Evolutionary conservation across 2,113 vertebrate species (phyloP).

Genomic region (Morone chrysops): DNA sequence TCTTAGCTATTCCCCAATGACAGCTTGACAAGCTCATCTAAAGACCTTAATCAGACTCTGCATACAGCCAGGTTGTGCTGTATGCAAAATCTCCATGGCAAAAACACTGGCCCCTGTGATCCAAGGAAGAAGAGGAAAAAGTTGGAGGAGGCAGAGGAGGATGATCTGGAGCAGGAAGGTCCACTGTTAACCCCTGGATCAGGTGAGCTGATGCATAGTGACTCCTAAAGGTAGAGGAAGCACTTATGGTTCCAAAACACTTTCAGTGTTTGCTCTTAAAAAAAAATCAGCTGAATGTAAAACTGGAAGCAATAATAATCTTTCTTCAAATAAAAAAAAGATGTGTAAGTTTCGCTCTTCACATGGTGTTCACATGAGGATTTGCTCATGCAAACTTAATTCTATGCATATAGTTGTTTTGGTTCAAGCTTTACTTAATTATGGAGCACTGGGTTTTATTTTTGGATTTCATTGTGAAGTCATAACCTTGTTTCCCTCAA

Average conservation of each 20-base stretch:
- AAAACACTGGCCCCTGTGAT: constrained; percentile 86
- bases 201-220: constrained; percentile 78
- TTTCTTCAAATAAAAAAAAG: not conserved
- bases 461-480: constrained; percentile 23
- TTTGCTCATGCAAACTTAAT: no score
- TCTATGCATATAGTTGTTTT: not conserved
- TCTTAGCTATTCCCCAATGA: not conserved
- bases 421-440: constrained; percentile 3
- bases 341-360: not conserved
- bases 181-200: constrained; percentile 96
- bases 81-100: not conserved
- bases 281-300: not conserved
- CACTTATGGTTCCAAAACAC: not conserved
- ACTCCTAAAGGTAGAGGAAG: not conserved
- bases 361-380: no score
- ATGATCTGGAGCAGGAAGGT: constrained; percentile 92
- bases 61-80: not conserved
- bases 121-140: constrained; percentile 99
- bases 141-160: constrained; percentile 94
- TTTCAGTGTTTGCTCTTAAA: not conserved
- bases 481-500: constrained; percentile 30
- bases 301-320: not conserved
- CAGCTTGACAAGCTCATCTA: not conserved
- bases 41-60: not conserved
- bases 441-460: constrained; percentile 3